phyloP scores from a whole-genome alignment of 2,797 vertebrate species.

The Pseudochaenichthys georgianus region DNA sequence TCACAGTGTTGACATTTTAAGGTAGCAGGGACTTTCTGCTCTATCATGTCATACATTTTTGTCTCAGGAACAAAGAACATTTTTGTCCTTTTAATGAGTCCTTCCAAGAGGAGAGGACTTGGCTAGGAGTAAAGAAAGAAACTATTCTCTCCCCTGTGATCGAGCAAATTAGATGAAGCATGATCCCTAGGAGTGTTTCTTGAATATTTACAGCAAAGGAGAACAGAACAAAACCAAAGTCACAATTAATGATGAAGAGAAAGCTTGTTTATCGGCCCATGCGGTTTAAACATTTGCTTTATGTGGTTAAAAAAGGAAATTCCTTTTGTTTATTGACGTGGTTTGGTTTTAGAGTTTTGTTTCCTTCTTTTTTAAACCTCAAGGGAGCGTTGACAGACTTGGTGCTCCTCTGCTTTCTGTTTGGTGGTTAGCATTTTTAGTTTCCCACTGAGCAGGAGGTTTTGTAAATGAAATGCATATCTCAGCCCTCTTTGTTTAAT shows the following conservation, averaged over 20 bases:
- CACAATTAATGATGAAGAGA: conserved; percentile 61
- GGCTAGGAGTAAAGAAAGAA: conserved; percentile 59
- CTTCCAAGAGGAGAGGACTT: conserved; percentile 53
- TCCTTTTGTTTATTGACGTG: conserved; percentile 36
- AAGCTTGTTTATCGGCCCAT: conserved; percentile 39
- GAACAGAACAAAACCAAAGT: conserved; percentile 64
- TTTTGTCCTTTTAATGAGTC: conserved; percentile 55
- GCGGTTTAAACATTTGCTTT: conserved; percentile 14
- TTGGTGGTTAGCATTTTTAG: conserved; percentile 20
- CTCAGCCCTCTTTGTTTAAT: conserved; percentile 16
- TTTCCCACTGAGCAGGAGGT: conserved; percentile 16
- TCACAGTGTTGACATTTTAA: conserved; percentile 22
- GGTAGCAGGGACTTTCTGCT: not conserved
- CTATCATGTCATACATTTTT: conserved; percentile 44
- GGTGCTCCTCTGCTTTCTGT: not conserved
- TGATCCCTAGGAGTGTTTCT: conserved; percentile 67
- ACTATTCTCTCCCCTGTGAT: conserved; percentile 71
- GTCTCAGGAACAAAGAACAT: conserved; percentile 31
- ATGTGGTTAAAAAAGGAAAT: conserved; percentile 4
- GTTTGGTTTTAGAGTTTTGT: conserved; percentile 22
- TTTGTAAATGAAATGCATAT: conserved; percentile 26
- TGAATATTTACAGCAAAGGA: conserved; percentile 78
- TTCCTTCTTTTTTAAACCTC: conserved; percentile 9
- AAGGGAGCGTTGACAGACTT: conserved; percentile 16
- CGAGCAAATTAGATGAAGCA: conserved; percentile 76